Conservation (phyloP, 2,113 vertebrate species). For the Grus americana region DNA sequence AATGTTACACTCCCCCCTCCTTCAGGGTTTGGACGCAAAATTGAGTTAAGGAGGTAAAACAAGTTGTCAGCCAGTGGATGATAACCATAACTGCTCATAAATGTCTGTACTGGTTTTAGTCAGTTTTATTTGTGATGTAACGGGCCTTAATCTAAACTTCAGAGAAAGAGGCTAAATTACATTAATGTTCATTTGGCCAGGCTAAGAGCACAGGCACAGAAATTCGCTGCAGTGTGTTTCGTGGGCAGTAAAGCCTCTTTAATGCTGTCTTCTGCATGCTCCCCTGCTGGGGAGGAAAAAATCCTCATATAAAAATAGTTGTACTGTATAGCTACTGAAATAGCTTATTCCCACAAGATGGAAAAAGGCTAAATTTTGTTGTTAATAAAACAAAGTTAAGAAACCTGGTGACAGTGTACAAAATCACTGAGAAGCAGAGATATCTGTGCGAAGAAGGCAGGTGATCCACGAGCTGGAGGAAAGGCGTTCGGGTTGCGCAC, state of each 20-base stretch:
- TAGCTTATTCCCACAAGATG: neutral
- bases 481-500: neutral
- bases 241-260: neutral
- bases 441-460: neutral
- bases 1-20: neutral
- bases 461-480: neutral
- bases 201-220: neutral
- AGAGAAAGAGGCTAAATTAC: constrained; percentile 23
- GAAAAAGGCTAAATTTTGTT: neutral
- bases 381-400: neutral
- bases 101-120: constrained; percentile 10
- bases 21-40: neutral
- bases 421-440: neutral
- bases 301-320: neutral
- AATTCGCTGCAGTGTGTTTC: neutral
- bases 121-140: neutral
- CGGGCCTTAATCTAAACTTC: neutral
- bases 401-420: neutral
- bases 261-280: rapidly evolving
- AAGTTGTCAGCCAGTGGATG: neutral
- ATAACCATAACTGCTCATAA: constrained; percentile 25
- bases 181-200: constrained; percentile 14
- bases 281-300: neutral
- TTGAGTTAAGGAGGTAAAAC: constrained; percentile 17
- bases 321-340: neutral